Evolutionary conservation across 2,113 vertebrate genomes (phyloP).

Genomic region (Varanus salvator): DNA sequence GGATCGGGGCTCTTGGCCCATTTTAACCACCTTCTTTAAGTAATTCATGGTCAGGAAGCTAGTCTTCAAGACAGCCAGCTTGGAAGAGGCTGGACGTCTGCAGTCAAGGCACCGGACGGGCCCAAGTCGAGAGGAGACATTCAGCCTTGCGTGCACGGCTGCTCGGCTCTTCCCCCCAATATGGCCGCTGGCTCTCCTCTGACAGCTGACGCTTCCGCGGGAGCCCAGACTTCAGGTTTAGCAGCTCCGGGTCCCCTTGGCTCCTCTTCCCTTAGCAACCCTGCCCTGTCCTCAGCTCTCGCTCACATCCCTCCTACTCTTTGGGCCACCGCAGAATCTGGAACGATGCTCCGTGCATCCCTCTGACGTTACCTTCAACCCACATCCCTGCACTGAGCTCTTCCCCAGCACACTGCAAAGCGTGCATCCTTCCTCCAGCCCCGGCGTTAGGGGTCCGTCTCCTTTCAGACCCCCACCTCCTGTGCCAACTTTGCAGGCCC

Average conservation of each 20-base stretch:
- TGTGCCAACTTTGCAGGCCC: background rate
- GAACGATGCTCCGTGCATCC: no score
- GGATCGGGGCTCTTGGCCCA: background rate
- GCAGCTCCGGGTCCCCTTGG: background rate
- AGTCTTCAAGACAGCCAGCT: background rate
- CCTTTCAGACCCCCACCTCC: background rate
- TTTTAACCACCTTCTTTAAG: constrained; percentile 35
- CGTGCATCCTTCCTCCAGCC: background rate
- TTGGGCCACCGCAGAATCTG: no score
- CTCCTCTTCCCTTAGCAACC: background rate
- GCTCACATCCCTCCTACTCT: background rate
- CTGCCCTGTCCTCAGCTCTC: background rate
- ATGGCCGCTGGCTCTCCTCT: no score
- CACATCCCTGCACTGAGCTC: background rate
- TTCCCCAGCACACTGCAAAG: background rate
- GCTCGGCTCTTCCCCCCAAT: background rate
- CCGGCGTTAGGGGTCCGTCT: background rate
- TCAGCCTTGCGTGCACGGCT: background rate
- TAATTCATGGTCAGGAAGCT: constrained; percentile 7
- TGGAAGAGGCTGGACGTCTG: background rate
- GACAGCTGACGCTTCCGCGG: background rate
- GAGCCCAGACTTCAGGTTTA: background rate
- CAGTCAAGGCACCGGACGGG: no score
- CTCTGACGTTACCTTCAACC: background rate
- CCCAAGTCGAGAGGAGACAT: background rate